phyloP scores from a whole-genome alignment of 2,113 vertebrate species.

The Tragelaphus buxtoni region DNA sequence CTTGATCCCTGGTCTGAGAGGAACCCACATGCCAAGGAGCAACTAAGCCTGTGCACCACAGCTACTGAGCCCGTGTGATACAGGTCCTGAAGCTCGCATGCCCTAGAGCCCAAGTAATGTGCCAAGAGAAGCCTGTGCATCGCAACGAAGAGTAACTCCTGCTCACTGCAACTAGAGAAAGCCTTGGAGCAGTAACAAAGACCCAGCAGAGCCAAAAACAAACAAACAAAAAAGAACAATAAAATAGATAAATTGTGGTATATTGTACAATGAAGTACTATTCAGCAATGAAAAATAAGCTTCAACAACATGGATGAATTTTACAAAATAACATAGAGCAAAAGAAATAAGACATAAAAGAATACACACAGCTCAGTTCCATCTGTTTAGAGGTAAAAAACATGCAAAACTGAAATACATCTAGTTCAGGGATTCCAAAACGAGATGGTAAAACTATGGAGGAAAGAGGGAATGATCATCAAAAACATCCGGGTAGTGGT shows the following conservation, averaged over 20 bases:
- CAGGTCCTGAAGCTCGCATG: not conserved
- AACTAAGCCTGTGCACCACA: not conserved
- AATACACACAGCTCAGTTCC: not conserved
- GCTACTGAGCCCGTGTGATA: not conserved
- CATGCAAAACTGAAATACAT: not conserved
- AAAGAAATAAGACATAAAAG: slow-evolving; percentile 4
- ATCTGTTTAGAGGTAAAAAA: not conserved
- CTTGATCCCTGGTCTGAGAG: not conserved
- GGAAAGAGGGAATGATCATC: not conserved
- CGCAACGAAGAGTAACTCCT: not conserved
- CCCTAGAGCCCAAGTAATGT: not conserved
- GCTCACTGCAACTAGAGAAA: not conserved
- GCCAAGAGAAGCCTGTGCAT: not conserved
- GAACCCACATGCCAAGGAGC: not conserved
- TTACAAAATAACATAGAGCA: not conserved
- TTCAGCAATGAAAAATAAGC: not conserved
- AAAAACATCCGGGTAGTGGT: not conserved
- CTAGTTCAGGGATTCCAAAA: not conserved
- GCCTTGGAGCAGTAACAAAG: not conserved
- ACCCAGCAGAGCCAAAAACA: not conserved
- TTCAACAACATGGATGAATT: not conserved
- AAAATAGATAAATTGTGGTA: not conserved
- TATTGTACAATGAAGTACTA: not conserved
- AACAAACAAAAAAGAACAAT: not conserved
- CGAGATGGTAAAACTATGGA: not conserved